Conservation (phyloP, 2,797 vertebrate species). For the Parambassis ranga region DNA sequence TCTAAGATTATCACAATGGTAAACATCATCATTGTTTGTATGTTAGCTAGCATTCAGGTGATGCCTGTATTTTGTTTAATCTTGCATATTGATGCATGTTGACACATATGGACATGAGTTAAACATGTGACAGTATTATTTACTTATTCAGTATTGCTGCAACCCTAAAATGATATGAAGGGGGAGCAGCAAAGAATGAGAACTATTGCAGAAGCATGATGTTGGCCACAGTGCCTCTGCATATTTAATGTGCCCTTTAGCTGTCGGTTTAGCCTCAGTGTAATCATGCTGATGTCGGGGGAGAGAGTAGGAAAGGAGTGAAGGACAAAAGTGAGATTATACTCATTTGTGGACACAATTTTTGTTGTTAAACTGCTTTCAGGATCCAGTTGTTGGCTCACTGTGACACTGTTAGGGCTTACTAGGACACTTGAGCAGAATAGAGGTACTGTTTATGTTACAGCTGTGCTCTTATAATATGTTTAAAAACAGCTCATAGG, state of each 20-base stretch:
- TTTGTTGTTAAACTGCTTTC: no score
- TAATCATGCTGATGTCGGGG: slow-evolving; percentile 18
- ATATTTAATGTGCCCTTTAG: slow-evolving; percentile 54
- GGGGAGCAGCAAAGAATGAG: not conserved
- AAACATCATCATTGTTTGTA: no score
- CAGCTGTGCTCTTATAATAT: no score
- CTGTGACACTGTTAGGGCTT: not conserved
- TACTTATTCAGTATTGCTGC: no score
- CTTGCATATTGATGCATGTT: not conserved
- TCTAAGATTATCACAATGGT: no score
- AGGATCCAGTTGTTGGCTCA: not conserved
- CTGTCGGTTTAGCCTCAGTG: slow-evolving; percentile 41
- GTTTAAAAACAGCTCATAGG: not conserved
- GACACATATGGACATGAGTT: no score
- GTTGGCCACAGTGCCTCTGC: slow-evolving; percentile 27
- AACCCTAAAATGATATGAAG: not conserved
- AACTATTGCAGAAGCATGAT: slow-evolving; percentile 26
- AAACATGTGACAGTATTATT: no score
- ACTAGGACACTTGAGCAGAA: not conserved
- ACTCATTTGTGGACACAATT: no score
- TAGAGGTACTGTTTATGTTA: no score
- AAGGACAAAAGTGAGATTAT: no score
- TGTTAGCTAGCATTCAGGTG: not conserved
- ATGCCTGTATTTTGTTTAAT: not conserved
- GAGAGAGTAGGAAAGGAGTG: not conserved